Percentiles rank a stretch among this genome's conserved stretches.
Evolutionary conservation across 1,140 invertebrate genomes (phyloP).

Genomic region (Drosophila virilis): DNA sequence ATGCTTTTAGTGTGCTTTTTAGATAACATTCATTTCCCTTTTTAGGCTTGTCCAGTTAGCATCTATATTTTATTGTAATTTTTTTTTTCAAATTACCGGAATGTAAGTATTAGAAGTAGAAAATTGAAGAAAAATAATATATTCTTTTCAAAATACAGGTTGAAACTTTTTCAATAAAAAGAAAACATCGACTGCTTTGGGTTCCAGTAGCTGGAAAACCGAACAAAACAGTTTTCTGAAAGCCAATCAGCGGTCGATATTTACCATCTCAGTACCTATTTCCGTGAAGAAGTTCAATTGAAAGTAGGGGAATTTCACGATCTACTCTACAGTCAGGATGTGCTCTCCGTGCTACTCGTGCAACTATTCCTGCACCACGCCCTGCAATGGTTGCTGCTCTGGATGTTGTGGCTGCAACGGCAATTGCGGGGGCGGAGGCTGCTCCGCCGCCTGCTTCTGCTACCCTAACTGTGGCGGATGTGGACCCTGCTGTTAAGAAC

Average conservation of each 20-base stretch:
- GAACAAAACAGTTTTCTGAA: neutral
- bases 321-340: neutral
- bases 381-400: conserved; percentile 10
- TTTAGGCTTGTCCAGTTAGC: neutral
- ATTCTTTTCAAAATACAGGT: neutral
- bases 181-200: neutral
- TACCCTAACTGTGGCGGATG: conserved; percentile 1
- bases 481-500: conserved; percentile 1
- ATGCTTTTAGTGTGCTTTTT: too few species aligned
- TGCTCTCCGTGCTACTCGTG: conserved; percentile 10
- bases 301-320: neutral
- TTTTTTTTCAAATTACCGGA: neutral
- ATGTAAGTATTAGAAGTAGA: neutral
- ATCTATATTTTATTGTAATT: neutral
- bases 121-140: neutral
- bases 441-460: neutral
- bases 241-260: neutral
- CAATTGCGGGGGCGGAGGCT: neutral
- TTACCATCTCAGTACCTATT: neutral
- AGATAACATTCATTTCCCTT: neutral
- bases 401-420: conserved; percentile 15
- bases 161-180: neutral
- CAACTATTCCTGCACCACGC: conserved; percentile 6
- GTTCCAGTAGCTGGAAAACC: neutral
- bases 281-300: neutral